These are phyloP conservation scores for Drosophila burlai DNA, from an alignment of 1,140 invertebrate species.

Conservation along the genomic window DNA sequence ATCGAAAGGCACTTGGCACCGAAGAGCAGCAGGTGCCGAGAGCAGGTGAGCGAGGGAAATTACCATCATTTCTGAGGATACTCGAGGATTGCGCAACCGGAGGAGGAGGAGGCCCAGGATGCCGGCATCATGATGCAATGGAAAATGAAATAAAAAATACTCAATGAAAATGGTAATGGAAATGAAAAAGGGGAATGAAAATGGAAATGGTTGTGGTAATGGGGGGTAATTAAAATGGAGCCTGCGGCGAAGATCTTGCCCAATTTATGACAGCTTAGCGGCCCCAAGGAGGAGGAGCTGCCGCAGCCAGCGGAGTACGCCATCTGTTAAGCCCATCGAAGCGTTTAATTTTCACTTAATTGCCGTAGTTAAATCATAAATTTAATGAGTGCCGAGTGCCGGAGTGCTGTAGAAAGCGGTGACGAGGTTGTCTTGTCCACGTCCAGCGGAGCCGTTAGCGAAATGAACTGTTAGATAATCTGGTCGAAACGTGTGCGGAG, in stretches of 20 bases:
- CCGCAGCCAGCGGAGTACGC: not conserved
- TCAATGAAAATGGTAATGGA: not conserved
- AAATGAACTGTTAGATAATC: conserved; percentile 65
- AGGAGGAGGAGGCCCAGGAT: conserved; percentile 13
- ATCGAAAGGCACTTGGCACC: conserved; percentile 23
- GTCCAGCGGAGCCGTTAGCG: conserved; percentile 47
- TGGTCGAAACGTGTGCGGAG: conserved; percentile 11
- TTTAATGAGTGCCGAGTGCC: conserved; percentile 50
- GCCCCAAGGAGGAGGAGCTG: not conserved
- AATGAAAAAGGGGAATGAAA: not conserved
- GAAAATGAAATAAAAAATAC: not conserved
- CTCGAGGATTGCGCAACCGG: conserved; percentile 29
- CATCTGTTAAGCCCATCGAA: conserved; percentile 32
- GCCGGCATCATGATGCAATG: conserved; percentile 20
- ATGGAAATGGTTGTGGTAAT: not conserved
- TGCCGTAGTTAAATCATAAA: conserved; percentile 63
- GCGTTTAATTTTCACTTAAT: conserved; percentile 64
- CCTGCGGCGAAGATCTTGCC: conserved; percentile 29
- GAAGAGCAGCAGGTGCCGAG: not conserved
- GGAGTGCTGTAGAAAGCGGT: conserved; percentile 49
- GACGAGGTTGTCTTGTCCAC: conserved; percentile 30
- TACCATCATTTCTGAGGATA: conserved; percentile 31
- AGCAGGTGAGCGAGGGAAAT: not conserved
- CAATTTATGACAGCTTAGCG: conserved; percentile 9
- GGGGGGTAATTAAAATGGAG: conserved; percentile 13